Conservation (phyloP, 2,888 invertebrate species). For the Agrilus cyanescens region DNA sequence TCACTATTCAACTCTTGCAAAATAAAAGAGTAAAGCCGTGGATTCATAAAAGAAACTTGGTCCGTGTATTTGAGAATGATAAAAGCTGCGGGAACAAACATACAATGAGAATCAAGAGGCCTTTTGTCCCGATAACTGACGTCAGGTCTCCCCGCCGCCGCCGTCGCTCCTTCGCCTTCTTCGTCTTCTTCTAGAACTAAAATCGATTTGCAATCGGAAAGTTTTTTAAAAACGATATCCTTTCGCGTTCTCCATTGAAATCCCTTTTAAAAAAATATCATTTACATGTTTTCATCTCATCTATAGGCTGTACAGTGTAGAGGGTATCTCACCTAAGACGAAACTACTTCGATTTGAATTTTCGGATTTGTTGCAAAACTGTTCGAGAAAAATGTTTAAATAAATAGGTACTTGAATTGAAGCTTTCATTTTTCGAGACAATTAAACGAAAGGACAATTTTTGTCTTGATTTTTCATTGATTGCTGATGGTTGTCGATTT, state of each 20-base stretch:
- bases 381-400: too few species aligned
- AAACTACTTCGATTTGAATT: too few species aligned
- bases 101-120: conserved; percentile 32
- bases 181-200: conserved; percentile 1
- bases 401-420: too few species aligned
- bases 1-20: conserved; percentile 32
- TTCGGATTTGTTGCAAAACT: too few species aligned
- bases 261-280: background rate
- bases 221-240: background rate
- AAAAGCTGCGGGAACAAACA: conserved; percentile 32
- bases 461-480: too few species aligned
- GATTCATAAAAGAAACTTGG: conserved; percentile 29
- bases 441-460: too few species aligned
- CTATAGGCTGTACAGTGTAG: too few species aligned
- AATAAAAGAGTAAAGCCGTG: conserved; percentile 29
- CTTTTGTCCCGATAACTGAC: conserved; percentile 31
- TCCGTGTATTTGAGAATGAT: conserved; percentile 30
- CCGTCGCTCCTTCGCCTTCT: background rate
- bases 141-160: conserved; percentile 21
- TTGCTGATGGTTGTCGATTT: too few species aligned
- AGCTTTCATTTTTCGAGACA: too few species aligned
- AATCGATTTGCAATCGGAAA: background rate
- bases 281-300: too few species aligned
- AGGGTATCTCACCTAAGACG: too few species aligned
- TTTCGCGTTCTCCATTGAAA: background rate